Evolutionary conservation across 2,113 vertebrate species (phyloP).

Genomic region (Sylvietta virens): DNA sequence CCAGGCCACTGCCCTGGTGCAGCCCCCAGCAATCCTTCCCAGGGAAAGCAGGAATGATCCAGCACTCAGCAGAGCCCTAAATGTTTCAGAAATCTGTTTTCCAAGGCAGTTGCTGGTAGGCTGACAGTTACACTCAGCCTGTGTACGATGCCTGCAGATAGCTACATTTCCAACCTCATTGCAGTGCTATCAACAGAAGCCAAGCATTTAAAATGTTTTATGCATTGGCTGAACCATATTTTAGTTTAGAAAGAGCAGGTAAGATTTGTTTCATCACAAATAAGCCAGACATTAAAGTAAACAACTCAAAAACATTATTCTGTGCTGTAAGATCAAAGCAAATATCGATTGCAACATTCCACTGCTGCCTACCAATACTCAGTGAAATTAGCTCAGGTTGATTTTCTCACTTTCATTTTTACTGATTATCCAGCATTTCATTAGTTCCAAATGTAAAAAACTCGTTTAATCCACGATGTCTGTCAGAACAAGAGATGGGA

Average conservation of each 20-base stretch:
- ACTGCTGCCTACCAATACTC: background rate
- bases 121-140: background rate
- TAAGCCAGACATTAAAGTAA: slow-evolving; percentile 31
- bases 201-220: slow-evolving; percentile 36
- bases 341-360: background rate
- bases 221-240: background rate
- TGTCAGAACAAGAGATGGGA: background rate
- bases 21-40: background rate
- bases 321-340: background rate
- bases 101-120: background rate
- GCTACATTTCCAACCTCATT: slow-evolving; percentile 29
- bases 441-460: background rate
- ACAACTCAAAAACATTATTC: slow-evolving; percentile 26
- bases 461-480: background rate
- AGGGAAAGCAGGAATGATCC: background rate
- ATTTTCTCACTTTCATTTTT: background rate
- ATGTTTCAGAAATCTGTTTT: slow-evolving; percentile 24
- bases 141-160: slow-evolving; percentile 4
- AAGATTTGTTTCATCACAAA: slow-evolving; percentile 44
- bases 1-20: background rate
- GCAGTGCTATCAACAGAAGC: slow-evolving; percentile 3
- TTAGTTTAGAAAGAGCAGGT: slow-evolving; percentile 27
- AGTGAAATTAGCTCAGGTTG: background rate
- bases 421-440: background rate
- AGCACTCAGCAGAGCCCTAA: slow-evolving; percentile 1